Percentiles rank a stretch among this genome's conserved stretches.
Conservation (phyloP, 2,113 vertebrate genomes). For the Gallinago jamesoni region DNA sequence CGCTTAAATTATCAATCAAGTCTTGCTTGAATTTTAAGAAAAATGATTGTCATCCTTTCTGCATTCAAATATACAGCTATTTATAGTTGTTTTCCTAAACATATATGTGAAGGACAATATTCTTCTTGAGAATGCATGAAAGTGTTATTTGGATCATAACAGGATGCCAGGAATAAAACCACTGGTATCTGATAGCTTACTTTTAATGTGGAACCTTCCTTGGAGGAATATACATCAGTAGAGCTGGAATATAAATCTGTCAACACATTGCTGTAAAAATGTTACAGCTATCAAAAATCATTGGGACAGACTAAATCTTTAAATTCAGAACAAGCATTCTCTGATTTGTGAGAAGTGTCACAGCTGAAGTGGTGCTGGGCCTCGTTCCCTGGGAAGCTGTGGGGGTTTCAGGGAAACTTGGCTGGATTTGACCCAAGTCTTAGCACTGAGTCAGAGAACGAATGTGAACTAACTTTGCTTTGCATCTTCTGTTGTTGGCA, state of each 20-base stretch:
- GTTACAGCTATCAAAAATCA: background rate
- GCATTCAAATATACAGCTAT: background rate
- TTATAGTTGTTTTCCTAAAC: background rate
- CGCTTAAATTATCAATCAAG: background rate
- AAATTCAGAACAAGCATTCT: background rate
- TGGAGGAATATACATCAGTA: background rate
- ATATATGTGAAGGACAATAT: background rate
- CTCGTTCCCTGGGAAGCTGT: background rate
- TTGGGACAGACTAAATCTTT: background rate
- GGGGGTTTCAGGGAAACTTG: background rate
- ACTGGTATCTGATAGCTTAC: background rate
- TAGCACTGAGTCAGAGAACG: background rate
- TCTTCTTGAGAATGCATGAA: background rate
- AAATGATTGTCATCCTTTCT: background rate
- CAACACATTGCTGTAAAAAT: background rate
- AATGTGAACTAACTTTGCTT: background rate
- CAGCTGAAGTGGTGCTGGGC: background rate
- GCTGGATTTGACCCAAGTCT: background rate
- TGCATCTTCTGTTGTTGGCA: background rate
- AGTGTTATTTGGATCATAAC: background rate
- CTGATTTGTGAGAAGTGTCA: fast-evolving
- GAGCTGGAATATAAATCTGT: background rate
- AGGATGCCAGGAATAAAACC: background rate
- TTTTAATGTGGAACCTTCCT: background rate
- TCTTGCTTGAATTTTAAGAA: background rate